Percentiles rank a stretch among this genome's conserved stretches.
Conservation (phyloP, 2,797 vertebrate species). For the Labeo calbasu region DNA sequence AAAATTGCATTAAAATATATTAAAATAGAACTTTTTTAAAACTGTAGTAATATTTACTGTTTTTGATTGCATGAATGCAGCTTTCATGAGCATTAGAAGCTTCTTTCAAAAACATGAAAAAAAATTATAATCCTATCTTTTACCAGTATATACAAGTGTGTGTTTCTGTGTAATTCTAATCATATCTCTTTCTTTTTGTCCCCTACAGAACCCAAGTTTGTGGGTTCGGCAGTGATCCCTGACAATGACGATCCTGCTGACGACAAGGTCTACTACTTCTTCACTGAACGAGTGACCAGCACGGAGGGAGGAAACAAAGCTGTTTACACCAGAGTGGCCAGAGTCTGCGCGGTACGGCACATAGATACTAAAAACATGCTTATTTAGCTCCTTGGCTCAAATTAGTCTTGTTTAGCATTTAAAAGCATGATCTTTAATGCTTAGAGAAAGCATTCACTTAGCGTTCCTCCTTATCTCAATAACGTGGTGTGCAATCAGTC, state of each 20-base stretch:
- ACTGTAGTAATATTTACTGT: neutral
- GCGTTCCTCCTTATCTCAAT: neutral
- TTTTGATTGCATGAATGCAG: neutral
- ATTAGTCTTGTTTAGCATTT: neutral
- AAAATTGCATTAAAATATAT: neutral
- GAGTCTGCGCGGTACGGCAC: conserved; percentile 86
- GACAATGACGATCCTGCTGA: conserved; percentile 94
- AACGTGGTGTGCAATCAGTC: neutral
- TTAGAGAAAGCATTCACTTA: neutral
- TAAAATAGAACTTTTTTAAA: neutral
- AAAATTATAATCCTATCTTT: neutral
- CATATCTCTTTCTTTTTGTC: neutral
- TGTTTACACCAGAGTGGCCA: conserved; percentile 86
- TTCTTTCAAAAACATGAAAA: neutral
- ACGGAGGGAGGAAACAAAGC: conserved; percentile 81
- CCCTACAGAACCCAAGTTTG: conserved; percentile 89
- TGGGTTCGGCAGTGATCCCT: conserved; percentile 89
- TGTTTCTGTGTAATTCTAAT: neutral
- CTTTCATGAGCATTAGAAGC: neutral
- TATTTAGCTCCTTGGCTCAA: neutral
- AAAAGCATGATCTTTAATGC: neutral
- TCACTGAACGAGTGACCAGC: conserved; percentile 89
- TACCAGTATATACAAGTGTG: neutral
- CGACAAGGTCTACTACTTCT: conserved; percentile 98
- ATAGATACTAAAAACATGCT: conserved; percentile 56